Base-by-base conservation (phyloP, 2,797 vertebrate genomes). In the Premnoplex brunnescens region DNA sequence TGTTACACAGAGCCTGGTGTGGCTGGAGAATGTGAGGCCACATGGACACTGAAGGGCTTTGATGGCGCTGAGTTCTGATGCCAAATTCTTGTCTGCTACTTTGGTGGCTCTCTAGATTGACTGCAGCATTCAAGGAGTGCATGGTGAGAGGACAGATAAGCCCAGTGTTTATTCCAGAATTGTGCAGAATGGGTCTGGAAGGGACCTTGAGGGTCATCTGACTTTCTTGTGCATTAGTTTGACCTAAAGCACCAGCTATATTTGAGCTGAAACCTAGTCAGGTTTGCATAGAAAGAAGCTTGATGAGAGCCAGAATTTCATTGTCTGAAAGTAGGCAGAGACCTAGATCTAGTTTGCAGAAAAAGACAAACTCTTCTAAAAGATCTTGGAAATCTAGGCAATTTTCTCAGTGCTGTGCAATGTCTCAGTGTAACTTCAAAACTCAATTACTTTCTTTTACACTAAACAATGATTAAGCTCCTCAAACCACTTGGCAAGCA, bases 401-500 rank as follows among this genome's bases (percentile, higher is more conserved):
- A 43, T 90, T 92, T 90, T 95, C 74, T 85, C 37, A 77, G 14
- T 63, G 63, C 27, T 71, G 20, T 77, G 56, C 44, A 36, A 51
- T 56, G 83, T 79, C 63, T 88, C 39, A 46, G 39, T 63, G 69
- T 84, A 85, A 85, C 85, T 94, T 95, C 60, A 91, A 89, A 96
- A 95, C 90, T 91, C 71, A 89, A 93, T 96, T 88, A 82, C 90
- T 95, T 95, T 76, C 51, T 90, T 90, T 94, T 93, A 55, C 77
- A 56, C 88, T 80, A 93, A 92, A 88, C 89, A 89, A 67, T 83
- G 82, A 93, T 93, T 95, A 92, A 95, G 59, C 72, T 94, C 71
- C 88, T 95, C 75, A 94, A 87, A 87, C 30, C 27, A 59, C 55
- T 92, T 93, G 81, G 85, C 82, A 96, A 95, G 87, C 72, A 83